These are phyloP conservation scores for Diglossa brunneiventris DNA, from an alignment of 2,113 vertebrate species.

Conservation along the genomic window DNA sequence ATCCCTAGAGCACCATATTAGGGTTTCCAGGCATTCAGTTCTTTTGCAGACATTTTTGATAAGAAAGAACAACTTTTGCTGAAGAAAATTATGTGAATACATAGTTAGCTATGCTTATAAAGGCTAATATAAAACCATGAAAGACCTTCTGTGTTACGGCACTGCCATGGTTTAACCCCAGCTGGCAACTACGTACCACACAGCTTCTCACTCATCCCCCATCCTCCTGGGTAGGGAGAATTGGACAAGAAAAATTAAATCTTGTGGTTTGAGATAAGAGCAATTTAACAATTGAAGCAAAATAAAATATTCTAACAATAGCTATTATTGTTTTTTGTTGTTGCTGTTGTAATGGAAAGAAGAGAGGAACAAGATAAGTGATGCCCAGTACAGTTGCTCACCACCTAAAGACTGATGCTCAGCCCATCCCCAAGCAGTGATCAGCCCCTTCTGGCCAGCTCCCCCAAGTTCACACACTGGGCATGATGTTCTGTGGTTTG, in stretches of 20 bases:
- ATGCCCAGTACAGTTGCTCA: not conserved
- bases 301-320: not conserved
- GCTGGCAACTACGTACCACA: not conserved
- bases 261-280: not conserved
- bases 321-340: not conserved
- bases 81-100: not conserved
- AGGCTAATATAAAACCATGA: not conserved
- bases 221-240: not conserved
- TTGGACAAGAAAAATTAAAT: not conserved
- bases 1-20: not conserved
- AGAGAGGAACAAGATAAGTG: not conserved
- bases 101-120: not conserved
- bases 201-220: not conserved
- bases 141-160: not conserved
- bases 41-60: not conserved
- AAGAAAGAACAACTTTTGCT: not conserved
- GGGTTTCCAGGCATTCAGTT: not conserved
- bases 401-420: not conserved
- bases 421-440: not conserved
- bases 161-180: not conserved
- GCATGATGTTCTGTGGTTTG: accelerated
- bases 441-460: not conserved
- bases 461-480: not conserved
- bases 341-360: not conserved
- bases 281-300: not conserved